Conservation (phyloP, 2,113 vertebrate species). For the Aleadryas rufinucha region DNA sequence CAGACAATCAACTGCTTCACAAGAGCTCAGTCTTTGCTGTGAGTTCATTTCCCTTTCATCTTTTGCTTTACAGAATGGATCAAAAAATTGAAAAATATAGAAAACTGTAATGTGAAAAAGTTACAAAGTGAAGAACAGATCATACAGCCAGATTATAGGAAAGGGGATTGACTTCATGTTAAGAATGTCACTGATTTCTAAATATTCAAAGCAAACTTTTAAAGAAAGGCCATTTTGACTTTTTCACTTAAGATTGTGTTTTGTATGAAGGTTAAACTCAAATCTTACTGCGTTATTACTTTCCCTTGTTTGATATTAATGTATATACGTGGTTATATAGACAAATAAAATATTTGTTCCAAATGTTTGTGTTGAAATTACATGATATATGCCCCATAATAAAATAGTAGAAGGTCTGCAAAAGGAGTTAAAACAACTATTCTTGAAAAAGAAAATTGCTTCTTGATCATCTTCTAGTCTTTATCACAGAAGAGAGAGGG, state of each 20-base stretch:
- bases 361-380: neutral
- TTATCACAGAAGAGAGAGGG: neutral
- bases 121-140: neutral
- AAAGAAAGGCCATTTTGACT: neutral
- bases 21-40: conserved; percentile 38
- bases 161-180: neutral
- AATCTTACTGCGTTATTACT: neutral
- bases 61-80: neutral
- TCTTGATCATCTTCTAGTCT: neutral
- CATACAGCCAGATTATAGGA: neutral
- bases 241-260: neutral
- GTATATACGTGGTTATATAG: neutral
- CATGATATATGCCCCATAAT: neutral
- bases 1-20: conserved; percentile 35
- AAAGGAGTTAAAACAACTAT: neutral
- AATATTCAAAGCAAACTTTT: neutral
- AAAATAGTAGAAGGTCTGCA: neutral
- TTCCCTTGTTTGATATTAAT: neutral
- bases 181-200: neutral
- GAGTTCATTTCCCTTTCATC: conserved; percentile 39
- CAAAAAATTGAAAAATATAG: neutral
- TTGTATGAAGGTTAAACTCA: neutral
- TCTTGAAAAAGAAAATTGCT: neutral
- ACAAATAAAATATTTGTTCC: neutral
- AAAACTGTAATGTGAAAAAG: neutral